Evolutionary conservation across 2,797 vertebrate species (phyloP).

Genomic region (Eulemur albifrons): DNA sequence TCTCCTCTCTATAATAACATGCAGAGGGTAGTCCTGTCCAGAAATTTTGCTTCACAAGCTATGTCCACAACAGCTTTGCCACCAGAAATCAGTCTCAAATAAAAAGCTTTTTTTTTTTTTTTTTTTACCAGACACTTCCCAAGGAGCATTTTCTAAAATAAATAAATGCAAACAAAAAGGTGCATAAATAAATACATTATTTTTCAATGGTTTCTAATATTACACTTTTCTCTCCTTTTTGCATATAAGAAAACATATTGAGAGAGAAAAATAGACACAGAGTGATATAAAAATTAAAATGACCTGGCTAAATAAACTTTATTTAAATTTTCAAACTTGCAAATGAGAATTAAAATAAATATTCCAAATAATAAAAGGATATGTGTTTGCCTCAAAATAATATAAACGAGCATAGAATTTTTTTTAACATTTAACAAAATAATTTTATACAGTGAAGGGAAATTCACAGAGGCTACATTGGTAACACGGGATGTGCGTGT

Average conservation of each 20-base stretch:
- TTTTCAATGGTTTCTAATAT: neutral
- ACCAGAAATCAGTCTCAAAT: constrained; percentile 54
- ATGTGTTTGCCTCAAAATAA: neutral
- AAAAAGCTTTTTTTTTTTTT: neutral
- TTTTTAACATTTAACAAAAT: neutral
- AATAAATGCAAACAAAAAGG: neutral
- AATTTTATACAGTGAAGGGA: neutral
- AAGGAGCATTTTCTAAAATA: constrained; percentile 38
- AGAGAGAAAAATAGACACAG: neutral
- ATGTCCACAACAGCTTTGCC: constrained; percentile 41
- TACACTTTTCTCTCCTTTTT: neutral
- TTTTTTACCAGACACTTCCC: constrained; percentile 1
- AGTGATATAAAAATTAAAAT: neutral
- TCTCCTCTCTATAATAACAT: constrained; percentile 78
- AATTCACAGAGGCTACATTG: neutral
- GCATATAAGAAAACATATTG: neutral
- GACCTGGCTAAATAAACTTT: neutral
- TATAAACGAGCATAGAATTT: neutral
- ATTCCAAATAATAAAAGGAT: neutral
- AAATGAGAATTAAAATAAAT: neutral
- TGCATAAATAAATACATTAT: neutral
- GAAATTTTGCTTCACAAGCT: constrained; percentile 69
- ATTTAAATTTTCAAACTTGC: neutral
- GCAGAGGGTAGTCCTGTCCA: constrained; percentile 66
- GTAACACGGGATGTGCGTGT: neutral